These are phyloP conservation scores for Phortica variegata DNA, from an alignment of 1,140 invertebrate genomes.

Conservation along the genomic window DNA sequence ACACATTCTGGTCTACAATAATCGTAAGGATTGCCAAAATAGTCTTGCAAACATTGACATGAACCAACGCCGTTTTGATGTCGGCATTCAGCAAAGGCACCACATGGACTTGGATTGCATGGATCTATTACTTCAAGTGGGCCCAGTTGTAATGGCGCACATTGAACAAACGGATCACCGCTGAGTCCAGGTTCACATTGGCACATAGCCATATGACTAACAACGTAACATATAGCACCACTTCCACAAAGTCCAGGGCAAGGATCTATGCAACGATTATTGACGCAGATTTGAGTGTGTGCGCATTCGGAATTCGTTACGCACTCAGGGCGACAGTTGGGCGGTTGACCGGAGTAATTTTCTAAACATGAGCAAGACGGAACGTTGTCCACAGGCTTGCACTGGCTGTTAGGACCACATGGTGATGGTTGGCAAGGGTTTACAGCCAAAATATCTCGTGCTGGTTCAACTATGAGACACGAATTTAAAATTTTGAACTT, in stretches of 20 bases:
- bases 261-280: conserved; percentile 69
- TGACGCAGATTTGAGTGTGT: conserved; percentile 63
- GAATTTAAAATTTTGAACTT: not conserved
- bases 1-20: conserved; percentile 65
- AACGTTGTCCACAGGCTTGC: conserved; percentile 62
- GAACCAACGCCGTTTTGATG: conserved; percentile 57
- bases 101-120: conserved; percentile 64
- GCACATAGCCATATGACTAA: conserved; percentile 75
- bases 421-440: conserved; percentile 74
- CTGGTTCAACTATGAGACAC: conserved; percentile 42
- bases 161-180: conserved; percentile 71
- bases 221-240: conserved; percentile 70
- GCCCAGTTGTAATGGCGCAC: conserved; percentile 50
- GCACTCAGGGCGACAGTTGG: conserved; percentile 70
- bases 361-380: conserved; percentile 65
- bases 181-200: conserved; percentile 66
- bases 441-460: conserved; percentile 31
- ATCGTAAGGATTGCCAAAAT: conserved; percentile 62
- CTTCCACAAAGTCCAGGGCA: conserved; percentile 75
- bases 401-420: conserved; percentile 75
- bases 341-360: conserved; percentile 66
- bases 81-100: conserved; percentile 60
- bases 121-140: conserved; percentile 56
- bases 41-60: conserved; percentile 60
- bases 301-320: conserved; percentile 67